Evolutionary conservation across 2,113 vertebrate species (phyloP), one percentile per base, ranked within the genome.

Genomic region (Panthera tigris): DNA sequence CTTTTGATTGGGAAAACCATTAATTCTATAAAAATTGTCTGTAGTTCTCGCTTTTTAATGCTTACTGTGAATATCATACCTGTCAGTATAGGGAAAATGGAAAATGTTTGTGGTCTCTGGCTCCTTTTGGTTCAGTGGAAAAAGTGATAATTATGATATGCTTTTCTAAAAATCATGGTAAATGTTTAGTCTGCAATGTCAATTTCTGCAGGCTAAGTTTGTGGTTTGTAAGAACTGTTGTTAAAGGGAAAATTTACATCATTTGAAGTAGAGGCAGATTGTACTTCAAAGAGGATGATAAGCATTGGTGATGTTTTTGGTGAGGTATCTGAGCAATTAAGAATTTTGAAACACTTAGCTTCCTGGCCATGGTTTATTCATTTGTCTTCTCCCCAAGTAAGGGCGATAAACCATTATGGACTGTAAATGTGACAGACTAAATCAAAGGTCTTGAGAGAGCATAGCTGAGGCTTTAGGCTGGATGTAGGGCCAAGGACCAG

Each of bases 151-250:
- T 98, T 98, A 94, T 92, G 98, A 66, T 97, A 89, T 29, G 84
- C 97, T 97, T 98, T 97, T 96, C 92, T 84, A 74, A 95, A 97
- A 98, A 97, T 65, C 85, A 82, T 96, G 68, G 96, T 97, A 97
- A 97, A 95, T 97, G 98, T 98, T 98, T 98, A 98, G 97, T 98
- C 98, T 98, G 94, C 94, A 91, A 81, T 78, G 91, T 93, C 97
- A 97, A 33, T 97, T 97, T 98, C 96, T 97, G 66, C 96, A 96
- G 91, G 92, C 50, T 87, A 91, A 97, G 91, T 93, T 97, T 98
- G 98, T 97, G 97, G 95, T 98, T 95, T 83, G 94, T 83, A 36
- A 95, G 94, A 86, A 52, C 41, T 41, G 13, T 97, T 97, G 95
- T 98, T 25, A 97, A 95, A 97, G 93, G 89, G 89, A 73, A 97